Evolutionary conservation across 1,140 invertebrate genomes (phyloP), one percentile per base, ranked within the genome.

Genomic region (Rhopalosiphum padi): DNA sequence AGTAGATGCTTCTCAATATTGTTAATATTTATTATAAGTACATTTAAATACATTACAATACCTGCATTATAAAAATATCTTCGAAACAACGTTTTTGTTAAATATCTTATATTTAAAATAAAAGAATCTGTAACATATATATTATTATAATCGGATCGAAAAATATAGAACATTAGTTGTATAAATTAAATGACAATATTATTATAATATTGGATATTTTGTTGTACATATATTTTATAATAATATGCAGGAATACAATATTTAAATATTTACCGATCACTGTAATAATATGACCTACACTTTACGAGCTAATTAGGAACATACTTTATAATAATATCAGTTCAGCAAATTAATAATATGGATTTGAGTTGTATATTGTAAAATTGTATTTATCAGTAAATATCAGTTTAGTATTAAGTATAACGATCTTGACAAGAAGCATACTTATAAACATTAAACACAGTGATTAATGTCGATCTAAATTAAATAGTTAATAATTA

Each of bases 401-500:
- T 68, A 68, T 68, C 25, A 68, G 60, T 25, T 30, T 8, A 68
- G 60, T n/a, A 0, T n/a, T n/a, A 30, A n/a, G 60, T 68, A 11
- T n/a, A 68, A 30, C 11, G 25, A 30, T 60, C 0, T 30, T 68
- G 60, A 68, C 8, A 68, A 68, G 60, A n/a, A n/a, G 3, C 30
- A 30, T n/a, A 30, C 4, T n/a, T 25, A 30, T 25, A 60, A 60
- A 60, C 30, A 68, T 46, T 86, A 46, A n/a, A 3, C 1, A 18
- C 43, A 4, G 18, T 30, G 25, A 87, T 46, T 46, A 21, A 48
- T 87, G 25, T 46, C 30, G 21, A 87, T 87, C 30, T 18, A 43
- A 25, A 87, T 46, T n/a, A n/a, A 87, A 30, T 77, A 77, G n/a
- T n/a, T 87, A 48, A 87, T 48, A 87, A 87, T 87, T 43, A 86